Evolutionary conservation across 2,797 vertebrate genomes (phyloP), one percentile per base, ranked within the genome.

Genomic region (Falco peregrinus): DNA sequence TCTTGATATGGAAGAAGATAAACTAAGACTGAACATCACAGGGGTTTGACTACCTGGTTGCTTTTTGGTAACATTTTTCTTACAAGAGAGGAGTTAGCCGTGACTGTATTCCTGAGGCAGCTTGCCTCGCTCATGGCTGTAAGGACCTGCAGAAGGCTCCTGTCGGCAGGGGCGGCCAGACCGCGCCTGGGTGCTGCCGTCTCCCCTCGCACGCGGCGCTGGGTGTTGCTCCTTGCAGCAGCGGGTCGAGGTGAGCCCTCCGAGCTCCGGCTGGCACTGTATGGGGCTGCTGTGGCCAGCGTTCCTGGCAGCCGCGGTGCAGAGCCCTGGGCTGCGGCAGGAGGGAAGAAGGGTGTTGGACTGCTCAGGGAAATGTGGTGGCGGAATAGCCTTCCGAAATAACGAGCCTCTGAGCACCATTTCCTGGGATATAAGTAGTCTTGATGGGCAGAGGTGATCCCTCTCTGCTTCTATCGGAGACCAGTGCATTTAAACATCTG

Each of bases 211-310:
- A 9, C 0, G 1, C 0, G 5, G 16, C 28, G 41, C 67, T 41
- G 56, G 57, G 0, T 3, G 4, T 28, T 39, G 41, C 56, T 31
- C 28, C 60, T 74, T 26, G 10, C 31, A 19, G 74, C 67, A 51
- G 48, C 9, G 16, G 28, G 48, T 24, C 1, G 2, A 21, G 74
- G 61, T n/a, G 85, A 75, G 57, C 70, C 35, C 26, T 59, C 57
- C 1, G 3, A 47, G 56, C 57, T 68, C 39, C 1, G 1, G 1
- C 29, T 22, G 74, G 65, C 33, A 37, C 91, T 67, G 81, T 82
- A 37, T 29, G 21, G 0, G 4, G 59, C 24, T 76, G 6, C 59
- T 33, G 48, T 16, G 51, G 43, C 69, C 0, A 0, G 28, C 1
- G 0, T 51, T 90, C 25, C 56, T 41, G 75, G 83, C 24, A 84